A percentile compares a stretch with the other conserved stretches of the same genome.
Conservation (phyloP, 2,888 invertebrate species). For the Eristalis arbustorum region DNA sequence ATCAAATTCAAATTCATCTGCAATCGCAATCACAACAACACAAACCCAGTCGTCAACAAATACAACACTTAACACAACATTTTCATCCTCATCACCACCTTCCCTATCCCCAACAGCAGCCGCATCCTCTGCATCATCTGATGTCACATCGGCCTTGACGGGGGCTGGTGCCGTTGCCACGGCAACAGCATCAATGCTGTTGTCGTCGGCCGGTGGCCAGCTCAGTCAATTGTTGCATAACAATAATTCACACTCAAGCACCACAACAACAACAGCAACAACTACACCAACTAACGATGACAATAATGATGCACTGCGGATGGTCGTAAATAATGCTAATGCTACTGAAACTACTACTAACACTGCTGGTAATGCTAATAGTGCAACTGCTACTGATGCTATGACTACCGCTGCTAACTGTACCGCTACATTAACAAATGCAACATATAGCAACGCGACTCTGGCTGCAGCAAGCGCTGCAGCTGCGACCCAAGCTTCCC, state of each 20-base stretch:
- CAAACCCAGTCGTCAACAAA: constrained; percentile 63
- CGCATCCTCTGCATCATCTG: constrained; percentile 66
- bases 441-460: constrained; percentile 23
- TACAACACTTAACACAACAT: constrained; percentile 52
- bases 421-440: constrained; percentile 60
- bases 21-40: constrained; percentile 73
- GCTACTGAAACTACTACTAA: constrained; percentile 45
- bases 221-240: constrained; percentile 18
- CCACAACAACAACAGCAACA: constrained; percentile 7
- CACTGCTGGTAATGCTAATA: constrained; percentile 71
- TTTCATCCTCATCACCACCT: constrained; percentile 64
- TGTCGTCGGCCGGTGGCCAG: constrained; percentile 73
- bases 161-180: constrained; percentile 14
- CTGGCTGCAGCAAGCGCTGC: constrained; percentile 11
- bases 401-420: constrained; percentile 67
- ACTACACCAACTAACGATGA: constrained; percentile 11
- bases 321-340: constrained; percentile 65
- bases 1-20: constrained; percentile 75
- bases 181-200: not conserved
- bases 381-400: constrained; percentile 50
- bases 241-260: constrained; percentile 28
- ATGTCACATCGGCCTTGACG: constrained; percentile 12
- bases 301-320: constrained; percentile 61
- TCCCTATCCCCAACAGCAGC: constrained; percentile 43
- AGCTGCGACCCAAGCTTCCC: constrained; percentile 21